These are phyloP conservation scores for Centropus bengalensis DNA, from an alignment of 2,113 vertebrate species.

Conservation along the genomic window DNA sequence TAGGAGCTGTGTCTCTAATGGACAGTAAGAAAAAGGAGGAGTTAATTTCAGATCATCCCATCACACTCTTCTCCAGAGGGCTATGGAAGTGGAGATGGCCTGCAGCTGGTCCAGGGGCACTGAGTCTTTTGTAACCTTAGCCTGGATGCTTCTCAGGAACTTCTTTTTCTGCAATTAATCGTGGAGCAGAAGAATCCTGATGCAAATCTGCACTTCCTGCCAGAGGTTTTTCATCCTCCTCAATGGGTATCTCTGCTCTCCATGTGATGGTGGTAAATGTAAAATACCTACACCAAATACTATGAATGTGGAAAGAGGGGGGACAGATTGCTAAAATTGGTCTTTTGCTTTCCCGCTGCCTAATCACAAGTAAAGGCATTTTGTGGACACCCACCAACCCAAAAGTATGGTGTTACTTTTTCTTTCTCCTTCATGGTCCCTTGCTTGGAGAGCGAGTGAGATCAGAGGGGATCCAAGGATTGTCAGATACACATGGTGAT, in stretches of 20 bases:
- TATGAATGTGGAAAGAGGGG: fast-evolving
- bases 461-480: not conserved
- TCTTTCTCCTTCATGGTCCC: not conserved
- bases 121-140: not conserved
- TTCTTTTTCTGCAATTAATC: not conserved
- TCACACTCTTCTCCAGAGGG: not conserved
- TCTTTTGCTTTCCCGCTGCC: not conserved
- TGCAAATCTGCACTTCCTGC: not conserved
- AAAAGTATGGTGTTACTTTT: not conserved
- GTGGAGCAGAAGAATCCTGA: not conserved
- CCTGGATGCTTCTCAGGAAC: not conserved
- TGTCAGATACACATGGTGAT: not conserved
- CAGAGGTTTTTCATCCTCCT: not conserved
- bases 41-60: not conserved
- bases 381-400: not conserved
- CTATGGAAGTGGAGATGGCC: not conserved
- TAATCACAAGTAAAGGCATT: not conserved
- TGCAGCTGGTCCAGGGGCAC: not conserved
- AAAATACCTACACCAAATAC: not conserved
- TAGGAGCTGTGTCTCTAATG: not conserved
- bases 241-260: not conserved
- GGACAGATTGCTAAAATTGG: not conserved
- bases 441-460: not conserved
- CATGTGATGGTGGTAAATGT: not conserved
- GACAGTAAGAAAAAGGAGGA: not conserved